Base-by-base conservation (phyloP, 2,888 invertebrate species). In the Lepetodrilus schrolli region DNA sequence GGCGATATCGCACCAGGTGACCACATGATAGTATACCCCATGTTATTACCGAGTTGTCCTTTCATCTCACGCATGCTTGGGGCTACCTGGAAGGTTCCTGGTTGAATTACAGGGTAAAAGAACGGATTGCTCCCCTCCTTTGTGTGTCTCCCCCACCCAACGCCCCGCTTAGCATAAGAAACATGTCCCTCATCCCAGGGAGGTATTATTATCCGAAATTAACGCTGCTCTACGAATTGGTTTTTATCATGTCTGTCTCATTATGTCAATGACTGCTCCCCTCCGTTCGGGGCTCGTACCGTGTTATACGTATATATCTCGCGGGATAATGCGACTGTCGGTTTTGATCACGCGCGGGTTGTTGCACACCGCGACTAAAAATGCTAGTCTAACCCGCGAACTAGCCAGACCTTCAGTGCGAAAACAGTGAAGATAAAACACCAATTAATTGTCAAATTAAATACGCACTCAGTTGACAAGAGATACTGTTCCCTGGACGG, bases 211-310 rank as follows among this genome's bases (percentile, higher is more conserved):
- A 58, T 21, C 58, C 34, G 58, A 58, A 58, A 58, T 58, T 58
- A 58, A 58, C 58, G 58, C 58, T 30, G 58, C 58, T 58, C 34
- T 34, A 58, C 58, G 58, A 58, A 34, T 58, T 58, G 58, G 58
- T 58, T 58, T 58, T 34, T 58, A 34, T 58, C 58, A 34, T 58
- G 58, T 58, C 58, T 58, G 58, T 58, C 58, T 58, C 58, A 58
- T 58, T 58, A 58, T 58, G 58, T 58, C 58, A 58, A 58, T 58
- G 34, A 58, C 58, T 58, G 58, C 58, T 58, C 58, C 58, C 58
- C 34, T 58, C 58, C 34, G 58, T 58, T 30, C 30, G 30, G 34
- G 58, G 30, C n/a, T n/a, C n/a, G n/a, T 17, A 30, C 23, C 34
- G 17, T 17, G 23, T 26, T 58, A 58, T 58, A 58, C 58, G 30